These are phyloP conservation scores for Lethenteron camtschaticum DNA, from an alignment of 2,113 vertebrate genomes.

Conservation along the genomic window DNA sequence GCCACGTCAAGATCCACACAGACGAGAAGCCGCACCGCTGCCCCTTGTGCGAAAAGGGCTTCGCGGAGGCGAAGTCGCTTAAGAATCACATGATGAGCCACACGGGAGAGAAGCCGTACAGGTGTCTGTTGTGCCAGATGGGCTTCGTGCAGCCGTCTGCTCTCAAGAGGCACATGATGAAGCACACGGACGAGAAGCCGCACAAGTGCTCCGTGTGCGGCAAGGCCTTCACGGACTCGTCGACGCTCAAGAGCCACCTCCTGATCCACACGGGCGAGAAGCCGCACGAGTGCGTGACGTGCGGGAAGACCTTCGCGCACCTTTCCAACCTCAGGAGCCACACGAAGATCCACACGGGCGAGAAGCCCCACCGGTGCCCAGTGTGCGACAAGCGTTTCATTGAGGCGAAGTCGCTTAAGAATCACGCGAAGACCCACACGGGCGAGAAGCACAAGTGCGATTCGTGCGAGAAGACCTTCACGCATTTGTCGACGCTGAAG, in stretches of 20 bases:
- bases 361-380: neutral
- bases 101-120: neutral
- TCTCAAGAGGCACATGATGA: conserved; percentile 1
- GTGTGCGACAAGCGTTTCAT: conserved; percentile 1
- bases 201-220: neutral
- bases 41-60: neutral
- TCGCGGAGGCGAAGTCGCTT: neutral
- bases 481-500: conserved; percentile 8
- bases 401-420: neutral
- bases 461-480: neutral
- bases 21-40: neutral
- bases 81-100: neutral
- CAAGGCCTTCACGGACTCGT: neutral
- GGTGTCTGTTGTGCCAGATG: neutral
- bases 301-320: neutral
- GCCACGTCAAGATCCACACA: neutral
- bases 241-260: conserved; percentile 1
- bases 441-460: neutral
- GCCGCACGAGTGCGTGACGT: neutral
- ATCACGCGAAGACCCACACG: conserved; percentile 1
- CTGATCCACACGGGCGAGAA: neutral
- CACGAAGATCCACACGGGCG: neutral
- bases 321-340: neutral
- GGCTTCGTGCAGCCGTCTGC: neutral
- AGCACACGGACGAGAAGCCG: conserved; percentile 4